Conservation (phyloP, 2,113 vertebrate genomes). For the Gasterosteus nipponicus region DNA sequence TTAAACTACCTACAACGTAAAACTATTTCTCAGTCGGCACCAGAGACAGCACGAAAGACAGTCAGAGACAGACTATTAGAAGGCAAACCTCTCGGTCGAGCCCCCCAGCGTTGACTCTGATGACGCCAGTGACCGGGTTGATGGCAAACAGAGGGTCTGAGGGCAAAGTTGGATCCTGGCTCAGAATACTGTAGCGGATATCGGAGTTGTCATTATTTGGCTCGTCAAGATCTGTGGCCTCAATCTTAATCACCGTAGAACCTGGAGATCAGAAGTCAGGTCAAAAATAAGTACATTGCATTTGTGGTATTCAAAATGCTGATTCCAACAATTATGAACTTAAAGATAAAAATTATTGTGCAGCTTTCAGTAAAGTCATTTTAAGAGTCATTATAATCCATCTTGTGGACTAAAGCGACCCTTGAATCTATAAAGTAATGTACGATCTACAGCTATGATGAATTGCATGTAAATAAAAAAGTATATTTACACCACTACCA, state of each 20-base stretch:
- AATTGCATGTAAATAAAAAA: not conserved
- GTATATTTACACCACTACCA: not conserved
- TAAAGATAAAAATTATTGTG: too few relatives aligned
- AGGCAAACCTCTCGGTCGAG: constrained; percentile 88
- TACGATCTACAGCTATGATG: not conserved
- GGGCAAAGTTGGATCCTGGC: constrained; percentile 74
- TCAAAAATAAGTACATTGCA: not conserved
- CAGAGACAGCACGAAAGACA: not conserved
- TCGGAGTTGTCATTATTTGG: constrained; percentile 76
- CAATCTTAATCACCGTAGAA: constrained; percentile 82
- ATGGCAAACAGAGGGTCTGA: constrained; percentile 81
- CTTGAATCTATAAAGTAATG: too few relatives aligned
- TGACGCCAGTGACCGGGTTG: constrained; percentile 77
- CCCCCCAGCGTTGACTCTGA: constrained; percentile 77
- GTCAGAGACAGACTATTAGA: not conserved
- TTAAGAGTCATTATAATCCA: too few relatives aligned
- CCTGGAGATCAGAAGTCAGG: constrained; percentile 61
- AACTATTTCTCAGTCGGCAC: not conserved
- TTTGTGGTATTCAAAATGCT: too few relatives aligned
- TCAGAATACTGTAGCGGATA: constrained; percentile 80
- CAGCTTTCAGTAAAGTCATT: too few relatives aligned
- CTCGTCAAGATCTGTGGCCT: constrained; percentile 84
- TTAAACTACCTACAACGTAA: not conserved
- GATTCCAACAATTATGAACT: not conserved
- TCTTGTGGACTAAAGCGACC: too few relatives aligned